phyloP scores from a whole-genome alignment of 2,113 vertebrate species.

The Coracopsis vasa region DNA sequence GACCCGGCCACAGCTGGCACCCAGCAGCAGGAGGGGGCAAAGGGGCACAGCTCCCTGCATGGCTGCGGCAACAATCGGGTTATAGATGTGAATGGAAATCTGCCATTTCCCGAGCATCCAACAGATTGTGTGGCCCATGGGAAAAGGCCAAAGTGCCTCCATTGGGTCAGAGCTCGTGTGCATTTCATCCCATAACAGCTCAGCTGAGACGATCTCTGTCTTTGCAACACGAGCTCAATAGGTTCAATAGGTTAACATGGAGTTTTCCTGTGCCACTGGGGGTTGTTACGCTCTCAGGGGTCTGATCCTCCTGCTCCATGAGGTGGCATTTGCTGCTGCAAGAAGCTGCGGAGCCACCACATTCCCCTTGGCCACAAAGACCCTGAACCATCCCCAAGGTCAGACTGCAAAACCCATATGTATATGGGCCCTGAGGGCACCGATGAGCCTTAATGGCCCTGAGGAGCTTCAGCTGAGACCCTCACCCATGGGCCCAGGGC shows the following conservation, averaged over 20 bases:
- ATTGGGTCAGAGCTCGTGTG: background rate
- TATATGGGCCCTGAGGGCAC: background rate
- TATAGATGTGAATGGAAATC: conserved; percentile 67
- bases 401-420: background rate
- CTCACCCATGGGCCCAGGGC: background rate
- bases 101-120: conserved; percentile 65
- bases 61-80: background rate
- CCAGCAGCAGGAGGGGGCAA: background rate
- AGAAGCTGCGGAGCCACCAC: background rate
- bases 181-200: background rate
- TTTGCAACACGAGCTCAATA: background rate
- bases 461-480: background rate
- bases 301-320: background rate
- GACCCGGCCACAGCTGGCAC: background rate
- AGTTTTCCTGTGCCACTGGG: accelerated
- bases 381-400: background rate
- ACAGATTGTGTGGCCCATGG: conserved; percentile 35
- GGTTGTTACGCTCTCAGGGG: background rate
- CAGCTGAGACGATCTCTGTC: conserved; percentile 12
- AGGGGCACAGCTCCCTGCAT: background rate
- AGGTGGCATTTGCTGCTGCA: background rate
- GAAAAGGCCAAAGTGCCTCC: conserved; percentile 46
- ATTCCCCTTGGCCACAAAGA: background rate
- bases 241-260: background rate
- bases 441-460: background rate